Conservation (phyloP, 2,113 vertebrate species). For the Daboia siamensis region DNA sequence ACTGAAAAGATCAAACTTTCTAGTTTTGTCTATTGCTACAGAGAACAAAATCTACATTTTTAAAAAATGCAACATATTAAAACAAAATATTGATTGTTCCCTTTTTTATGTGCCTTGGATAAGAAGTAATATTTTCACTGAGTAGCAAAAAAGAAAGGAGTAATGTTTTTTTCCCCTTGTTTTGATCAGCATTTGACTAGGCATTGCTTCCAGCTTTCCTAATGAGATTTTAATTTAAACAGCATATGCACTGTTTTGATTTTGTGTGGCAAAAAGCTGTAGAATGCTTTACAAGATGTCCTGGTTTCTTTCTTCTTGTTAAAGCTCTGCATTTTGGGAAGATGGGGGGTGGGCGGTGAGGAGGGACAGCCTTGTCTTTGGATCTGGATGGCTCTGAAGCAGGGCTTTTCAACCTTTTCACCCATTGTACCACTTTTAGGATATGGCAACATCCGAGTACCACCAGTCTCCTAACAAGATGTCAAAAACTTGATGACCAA, state of each 20-base stretch:
- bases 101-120: background rate
- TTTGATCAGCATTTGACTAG: background rate
- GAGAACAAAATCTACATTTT: background rate
- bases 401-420: too few species aligned
- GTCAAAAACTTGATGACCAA: too few species aligned
- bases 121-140: background rate
- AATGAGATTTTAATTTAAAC: background rate
- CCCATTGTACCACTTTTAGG: too few species aligned
- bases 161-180: background rate
- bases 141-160: background rate
- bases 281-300: background rate
- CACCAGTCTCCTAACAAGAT: too few species aligned
- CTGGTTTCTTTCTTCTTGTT: background rate
- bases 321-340: background rate
- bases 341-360: background rate
- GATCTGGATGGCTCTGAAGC: background rate
- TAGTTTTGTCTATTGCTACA: background rate
- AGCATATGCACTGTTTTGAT: background rate
- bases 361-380: background rate
- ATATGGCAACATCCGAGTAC: too few species aligned
- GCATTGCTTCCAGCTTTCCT: background rate
- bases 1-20: background rate
- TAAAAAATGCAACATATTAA: background rate
- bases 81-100: background rate
- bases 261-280: background rate